These are phyloP conservation scores for Chrysolina americana DNA, from an alignment of 2,888 invertebrate genomes.

Conservation along the genomic window DNA sequence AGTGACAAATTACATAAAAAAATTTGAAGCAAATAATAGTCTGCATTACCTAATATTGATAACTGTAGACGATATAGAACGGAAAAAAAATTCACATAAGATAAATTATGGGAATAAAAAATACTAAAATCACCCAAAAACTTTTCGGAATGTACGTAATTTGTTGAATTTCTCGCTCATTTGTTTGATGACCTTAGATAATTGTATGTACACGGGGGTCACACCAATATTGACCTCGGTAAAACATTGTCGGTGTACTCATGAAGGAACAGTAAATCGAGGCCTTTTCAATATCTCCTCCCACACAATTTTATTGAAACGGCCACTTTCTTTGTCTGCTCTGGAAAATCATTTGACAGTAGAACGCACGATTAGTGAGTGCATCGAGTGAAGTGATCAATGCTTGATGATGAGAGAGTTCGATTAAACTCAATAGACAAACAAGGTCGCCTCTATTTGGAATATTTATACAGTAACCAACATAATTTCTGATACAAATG, in stretches of 20 bases:
- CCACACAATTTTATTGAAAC: slow-evolving; percentile 6
- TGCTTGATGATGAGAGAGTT: too few species aligned
- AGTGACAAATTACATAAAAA: too few species aligned
- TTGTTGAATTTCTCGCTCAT: slow-evolving; percentile 21
- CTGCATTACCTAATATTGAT: neutral
- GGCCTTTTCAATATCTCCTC: slow-evolving; percentile 10
- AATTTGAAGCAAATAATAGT: neutral
- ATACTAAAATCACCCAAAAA: slow-evolving; percentile 17
- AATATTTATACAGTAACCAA: too few species aligned
- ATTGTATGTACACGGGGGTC: slow-evolving; percentile 37
- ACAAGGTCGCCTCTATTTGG: too few species aligned
- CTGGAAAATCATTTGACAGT: neutral
- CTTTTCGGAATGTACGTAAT: slow-evolving; percentile 8
- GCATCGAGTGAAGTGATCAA: too few species aligned
- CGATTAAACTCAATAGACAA: too few species aligned
- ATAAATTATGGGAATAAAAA: neutral
- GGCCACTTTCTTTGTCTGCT: neutral
- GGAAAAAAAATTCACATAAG: neutral
- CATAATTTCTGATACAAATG: too few species aligned
- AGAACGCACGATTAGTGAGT: too few species aligned
- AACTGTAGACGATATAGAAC: neutral
- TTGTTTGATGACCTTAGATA: slow-evolving; percentile 33
- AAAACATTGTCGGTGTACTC: slow-evolving; percentile 17
- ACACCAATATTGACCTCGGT: slow-evolving; percentile 39
- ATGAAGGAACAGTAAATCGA: slow-evolving; percentile 18